A percentile compares a stretch with the other conserved stretches of the same genome.
These are phyloP conservation scores for Prolemur simus DNA, from an alignment of 2,113 vertebrate species.

Conservation along the genomic window DNA sequence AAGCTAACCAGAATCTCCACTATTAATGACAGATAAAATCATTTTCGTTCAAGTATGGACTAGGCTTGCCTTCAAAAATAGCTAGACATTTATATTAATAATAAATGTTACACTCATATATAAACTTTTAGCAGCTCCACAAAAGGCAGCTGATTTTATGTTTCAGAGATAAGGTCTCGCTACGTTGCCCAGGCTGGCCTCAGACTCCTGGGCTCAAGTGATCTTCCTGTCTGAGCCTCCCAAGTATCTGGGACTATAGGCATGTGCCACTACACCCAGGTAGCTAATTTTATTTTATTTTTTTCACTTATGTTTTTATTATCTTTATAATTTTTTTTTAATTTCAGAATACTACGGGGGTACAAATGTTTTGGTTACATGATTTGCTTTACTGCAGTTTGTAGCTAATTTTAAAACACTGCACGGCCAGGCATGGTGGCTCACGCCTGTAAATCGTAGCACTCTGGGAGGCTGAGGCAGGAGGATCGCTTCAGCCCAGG, in stretches of 20 bases:
- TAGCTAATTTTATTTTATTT: too few species aligned
- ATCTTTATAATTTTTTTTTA: too few species aligned
- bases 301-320: too few species aligned
- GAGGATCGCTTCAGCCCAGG: not conserved
- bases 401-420: not conserved
- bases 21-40: conserved; percentile 27
- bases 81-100: conserved; percentile 5
- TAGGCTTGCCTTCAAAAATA: conserved; percentile 26
- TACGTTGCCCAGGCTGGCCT: too few species aligned
- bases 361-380: too few species aligned
- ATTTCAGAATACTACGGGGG: too few species aligned
- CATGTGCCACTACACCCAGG: too few species aligned
- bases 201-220: too few species aligned
- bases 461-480: not conserved
- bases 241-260: too few species aligned
- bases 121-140: not conserved
- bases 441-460: not conserved
- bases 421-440: not conserved
- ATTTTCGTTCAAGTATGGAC: conserved; percentile 16
- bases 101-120: conserved; percentile 9
- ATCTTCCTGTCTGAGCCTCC: too few species aligned
- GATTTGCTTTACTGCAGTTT: too few species aligned
- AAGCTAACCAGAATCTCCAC: not conserved
- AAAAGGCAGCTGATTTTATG: not conserved
- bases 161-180: too few species aligned